Conservation (phyloP, 2,888 invertebrate species). For the Campopleginae sp. region DNA sequence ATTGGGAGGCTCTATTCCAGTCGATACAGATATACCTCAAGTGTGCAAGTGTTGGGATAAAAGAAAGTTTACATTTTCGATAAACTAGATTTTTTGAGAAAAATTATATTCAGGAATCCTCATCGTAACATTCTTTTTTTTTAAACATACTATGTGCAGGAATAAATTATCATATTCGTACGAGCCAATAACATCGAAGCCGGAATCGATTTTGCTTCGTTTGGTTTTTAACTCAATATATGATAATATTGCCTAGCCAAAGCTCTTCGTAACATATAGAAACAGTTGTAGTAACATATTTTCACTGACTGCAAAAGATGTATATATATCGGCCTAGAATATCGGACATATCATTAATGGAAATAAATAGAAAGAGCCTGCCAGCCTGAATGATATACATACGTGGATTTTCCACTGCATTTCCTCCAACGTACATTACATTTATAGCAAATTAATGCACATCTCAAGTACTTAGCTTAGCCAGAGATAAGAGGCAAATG, state of each 20-base stretch:
- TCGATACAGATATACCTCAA: not conserved
- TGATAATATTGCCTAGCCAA: not conserved
- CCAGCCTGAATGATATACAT: constrained; percentile 2
- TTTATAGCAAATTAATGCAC: constrained; percentile 38
- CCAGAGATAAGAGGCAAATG: not conserved
- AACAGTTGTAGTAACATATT: not conserved
- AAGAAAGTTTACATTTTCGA: not conserved
- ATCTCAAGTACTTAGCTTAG: constrained; percentile 6
- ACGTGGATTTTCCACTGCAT: constrained; percentile 1
- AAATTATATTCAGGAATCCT: not conserved
- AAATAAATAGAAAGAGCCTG: constrained; percentile 14
- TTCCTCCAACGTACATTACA: not conserved
- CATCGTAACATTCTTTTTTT: not conserved
- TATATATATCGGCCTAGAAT: not conserved
- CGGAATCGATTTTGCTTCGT: not conserved
- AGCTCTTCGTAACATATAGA: not conserved
- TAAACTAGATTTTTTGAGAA: not conserved
- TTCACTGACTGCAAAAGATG: not conserved
- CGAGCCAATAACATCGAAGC: not conserved
- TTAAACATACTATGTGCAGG: not conserved
- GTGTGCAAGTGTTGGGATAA: not conserved
- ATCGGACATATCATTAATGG: constrained; percentile 8
- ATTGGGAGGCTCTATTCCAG: not conserved
- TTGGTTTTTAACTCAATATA: not conserved
- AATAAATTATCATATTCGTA: not conserved